Evolutionary conservation across 2,113 vertebrate species (phyloP).

Genomic region (Triplophysa tibetana): DNA sequence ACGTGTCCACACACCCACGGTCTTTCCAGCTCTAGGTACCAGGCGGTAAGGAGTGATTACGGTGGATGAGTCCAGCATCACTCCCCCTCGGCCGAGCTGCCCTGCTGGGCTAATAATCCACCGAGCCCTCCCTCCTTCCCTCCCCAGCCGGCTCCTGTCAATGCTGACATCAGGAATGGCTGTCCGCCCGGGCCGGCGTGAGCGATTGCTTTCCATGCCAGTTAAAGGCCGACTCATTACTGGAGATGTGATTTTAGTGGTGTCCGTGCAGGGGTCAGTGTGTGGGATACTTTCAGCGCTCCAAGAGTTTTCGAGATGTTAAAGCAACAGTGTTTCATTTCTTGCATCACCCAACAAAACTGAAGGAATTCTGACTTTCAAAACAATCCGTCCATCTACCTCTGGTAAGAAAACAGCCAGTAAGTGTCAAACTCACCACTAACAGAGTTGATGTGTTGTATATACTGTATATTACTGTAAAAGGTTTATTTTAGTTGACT

Average conservation of each 20-base stretch:
- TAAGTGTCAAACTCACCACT: too few relatives aligned
- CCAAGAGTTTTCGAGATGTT: neutral
- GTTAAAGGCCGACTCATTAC: slow-evolving; percentile 45
- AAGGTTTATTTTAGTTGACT: too few relatives aligned
- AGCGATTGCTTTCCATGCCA: slow-evolving; percentile 47
- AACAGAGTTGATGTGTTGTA: too few relatives aligned
- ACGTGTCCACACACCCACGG: slow-evolving; percentile 22
- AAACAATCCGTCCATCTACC: too few relatives aligned
- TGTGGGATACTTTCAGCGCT: neutral
- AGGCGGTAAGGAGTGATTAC: slow-evolving; percentile 74
- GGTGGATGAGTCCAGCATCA: slow-evolving; percentile 52
- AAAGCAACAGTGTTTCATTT: neutral
- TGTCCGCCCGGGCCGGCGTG: slow-evolving; percentile 49
- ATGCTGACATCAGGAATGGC: slow-evolving; percentile 80
- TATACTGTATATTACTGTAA: too few relatives aligned
- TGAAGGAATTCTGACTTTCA: too few relatives aligned
- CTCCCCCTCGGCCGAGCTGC: slow-evolving; percentile 47
- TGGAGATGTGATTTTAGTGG: slow-evolving; percentile 35
- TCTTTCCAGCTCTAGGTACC: slow-evolving; percentile 64
- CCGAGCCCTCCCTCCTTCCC: slow-evolving; percentile 34
- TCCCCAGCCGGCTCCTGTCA: slow-evolving; percentile 82
- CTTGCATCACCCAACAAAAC: neutral
- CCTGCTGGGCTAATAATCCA: slow-evolving; percentile 38
- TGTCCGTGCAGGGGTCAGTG: neutral
- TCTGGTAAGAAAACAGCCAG: too few relatives aligned